Conservation (phyloP, 2,113 vertebrate genomes). For the Orthonyx spaldingii region DNA sequence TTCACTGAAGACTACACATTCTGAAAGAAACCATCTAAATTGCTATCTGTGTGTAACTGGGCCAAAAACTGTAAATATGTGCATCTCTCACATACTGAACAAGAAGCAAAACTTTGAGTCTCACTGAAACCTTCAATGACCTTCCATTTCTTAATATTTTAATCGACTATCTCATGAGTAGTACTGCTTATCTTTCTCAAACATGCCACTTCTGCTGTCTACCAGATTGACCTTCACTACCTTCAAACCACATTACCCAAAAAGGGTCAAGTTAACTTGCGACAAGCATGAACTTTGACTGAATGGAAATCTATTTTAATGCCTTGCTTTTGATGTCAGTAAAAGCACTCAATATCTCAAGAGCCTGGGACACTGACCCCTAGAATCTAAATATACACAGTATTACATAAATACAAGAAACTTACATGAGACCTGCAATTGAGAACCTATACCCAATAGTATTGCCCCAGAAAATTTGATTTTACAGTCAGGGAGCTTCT, state of each 20-base stretch:
- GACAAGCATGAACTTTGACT: constrained; percentile 10
- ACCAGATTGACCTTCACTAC: constrained; percentile 20
- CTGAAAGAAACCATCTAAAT: neutral
- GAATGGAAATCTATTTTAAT: constrained; percentile 40
- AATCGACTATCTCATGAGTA: neutral
- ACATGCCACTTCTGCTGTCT: neutral
- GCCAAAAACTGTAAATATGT: neutral
- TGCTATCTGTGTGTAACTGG: neutral
- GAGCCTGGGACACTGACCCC: neutral
- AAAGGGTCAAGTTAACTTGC: neutral
- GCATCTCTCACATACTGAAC: neutral
- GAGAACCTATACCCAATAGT: neutral
- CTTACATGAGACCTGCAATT: neutral
- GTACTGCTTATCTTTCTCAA: neutral
- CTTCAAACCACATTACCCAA: neutral
- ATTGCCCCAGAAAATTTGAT: neutral
- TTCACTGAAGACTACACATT: neutral
- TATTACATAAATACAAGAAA: constrained; percentile 29
- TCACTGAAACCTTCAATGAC: neutral
- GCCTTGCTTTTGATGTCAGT: neutral
- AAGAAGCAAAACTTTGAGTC: neutral
- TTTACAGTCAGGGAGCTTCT: neutral
- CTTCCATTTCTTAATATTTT: neutral
- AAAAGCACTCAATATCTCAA: constrained; percentile 6
- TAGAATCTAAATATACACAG: neutral